Base-by-base conservation (phyloP, 2,797 vertebrate genomes). In the Ctenochaetus hawaiiensis region DNA sequence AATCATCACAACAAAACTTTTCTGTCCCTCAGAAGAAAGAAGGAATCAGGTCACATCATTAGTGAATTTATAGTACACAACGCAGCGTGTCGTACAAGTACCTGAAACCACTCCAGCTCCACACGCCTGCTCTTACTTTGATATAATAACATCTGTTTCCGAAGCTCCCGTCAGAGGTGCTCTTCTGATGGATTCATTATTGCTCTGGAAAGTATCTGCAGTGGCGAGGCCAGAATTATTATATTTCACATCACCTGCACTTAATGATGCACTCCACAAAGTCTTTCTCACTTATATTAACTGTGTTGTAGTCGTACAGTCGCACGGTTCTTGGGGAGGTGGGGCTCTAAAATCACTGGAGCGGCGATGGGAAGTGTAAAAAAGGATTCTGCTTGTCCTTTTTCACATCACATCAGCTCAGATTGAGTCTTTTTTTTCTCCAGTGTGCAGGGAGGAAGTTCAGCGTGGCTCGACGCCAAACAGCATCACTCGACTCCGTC, bases 231-330 rank as follows among this genome's bases (percentile, higher is more conserved):
- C n/a, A 13, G 23, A 23, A n/a, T 23, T 16, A 78, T 84, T 49
- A 60, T 30, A 63, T 51, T 66, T 77, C 58, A 26, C 39, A 43
- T 80, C 64, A 60, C 14, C 48, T 77, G 52, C 5, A 41, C 34
- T 65, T 81, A 67, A 73, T 67, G 70, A 84, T 20, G 52, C 49
- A 26, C 51, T 72, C 43, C 10, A n/a, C 47, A 59, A 72, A 60
- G 57, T 68, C 53, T 16, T 44, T 72, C 43, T 47, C 67, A 47
- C 41, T 69, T 34, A 47, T 1, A 34, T 57, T 57, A 48, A 58
- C n/a, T 45, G 13, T 1, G 10, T 51, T 45, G 18, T 26, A 23
- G 26, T 72, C 63, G 17, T 22, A 10, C 22, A 0, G 20, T 39
- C 41, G 45, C 20, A 30, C 51, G 5, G 4, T 3, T 6, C 1